These are phyloP conservation scores for Motacilla alba DNA, from an alignment of 2,113 vertebrate species.

Conservation along the genomic window DNA sequence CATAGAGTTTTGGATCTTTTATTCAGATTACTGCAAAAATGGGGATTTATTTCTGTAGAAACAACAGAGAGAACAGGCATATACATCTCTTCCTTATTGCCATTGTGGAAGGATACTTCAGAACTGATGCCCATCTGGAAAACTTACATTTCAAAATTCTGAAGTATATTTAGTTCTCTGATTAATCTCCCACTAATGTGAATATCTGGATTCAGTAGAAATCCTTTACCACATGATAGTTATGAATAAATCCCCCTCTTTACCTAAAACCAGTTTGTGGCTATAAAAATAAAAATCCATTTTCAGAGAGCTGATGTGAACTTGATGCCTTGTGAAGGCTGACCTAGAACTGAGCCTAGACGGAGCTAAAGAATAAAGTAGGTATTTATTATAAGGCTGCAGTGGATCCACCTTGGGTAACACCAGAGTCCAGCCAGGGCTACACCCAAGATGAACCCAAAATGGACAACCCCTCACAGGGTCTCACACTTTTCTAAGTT, in stretches of 20 bases:
- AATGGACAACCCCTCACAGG: accelerated
- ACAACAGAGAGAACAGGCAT: not conserved
- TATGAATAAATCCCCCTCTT: not conserved
- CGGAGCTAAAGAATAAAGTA: not conserved
- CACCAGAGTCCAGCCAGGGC: not conserved
- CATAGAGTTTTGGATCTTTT: not conserved
- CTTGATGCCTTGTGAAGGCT: not conserved
- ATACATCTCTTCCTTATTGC: not conserved
- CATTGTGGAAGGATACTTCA: not conserved
- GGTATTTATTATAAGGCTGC: not conserved
- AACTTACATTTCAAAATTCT: not conserved
- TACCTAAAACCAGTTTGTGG: not conserved
- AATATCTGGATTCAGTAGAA: not conserved
- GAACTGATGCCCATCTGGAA: not conserved
- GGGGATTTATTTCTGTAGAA: not conserved
- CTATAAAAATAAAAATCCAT: not conserved
- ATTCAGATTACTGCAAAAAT: not conserved
- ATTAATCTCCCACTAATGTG: not conserved
- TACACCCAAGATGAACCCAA: not conserved
- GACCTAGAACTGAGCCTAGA: not conserved
- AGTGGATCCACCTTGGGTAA: not conserved
- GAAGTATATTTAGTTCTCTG: not conserved
- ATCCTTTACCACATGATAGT: not conserved
- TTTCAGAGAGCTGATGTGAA: not conserved
- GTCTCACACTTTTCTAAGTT: not conserved